Percentiles rank a stretch among this genome's conserved stretches.
Conservation (phyloP, 2,113 vertebrate species). For the Ivindomyrus marchei region DNA sequence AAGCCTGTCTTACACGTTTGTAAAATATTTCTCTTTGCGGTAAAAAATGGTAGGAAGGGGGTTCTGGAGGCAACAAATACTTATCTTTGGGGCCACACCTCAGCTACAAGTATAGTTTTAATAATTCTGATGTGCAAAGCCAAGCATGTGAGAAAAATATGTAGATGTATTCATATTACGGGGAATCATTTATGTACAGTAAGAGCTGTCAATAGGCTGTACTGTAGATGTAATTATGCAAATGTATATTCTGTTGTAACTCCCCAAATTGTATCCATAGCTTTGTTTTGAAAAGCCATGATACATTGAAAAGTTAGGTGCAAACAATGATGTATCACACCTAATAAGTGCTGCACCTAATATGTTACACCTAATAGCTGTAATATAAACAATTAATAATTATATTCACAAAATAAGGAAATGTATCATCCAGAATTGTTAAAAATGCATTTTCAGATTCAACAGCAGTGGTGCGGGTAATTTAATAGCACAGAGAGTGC, state of each 20-base stretch:
- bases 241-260: not conserved
- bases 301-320: not conserved
- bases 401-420: not conserved
- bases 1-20: not conserved
- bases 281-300: not conserved
- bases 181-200: not conserved
- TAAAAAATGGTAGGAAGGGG: no score
- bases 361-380: not conserved
- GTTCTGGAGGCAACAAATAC: not conserved
- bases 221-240: not conserved
- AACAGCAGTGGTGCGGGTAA: not conserved
- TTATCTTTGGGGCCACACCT: not conserved
- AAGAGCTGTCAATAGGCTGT: not conserved
- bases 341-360: not conserved
- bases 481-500: not conserved
- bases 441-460: not conserved
- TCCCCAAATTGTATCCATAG: not conserved
- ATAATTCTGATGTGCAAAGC: not conserved
- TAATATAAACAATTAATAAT: slow-evolving; percentile 2
- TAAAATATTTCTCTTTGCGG: not conserved
- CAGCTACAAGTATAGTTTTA: not conserved
- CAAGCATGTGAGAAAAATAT: not conserved
- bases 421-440: not conserved
- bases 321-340: not conserved
- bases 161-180: not conserved